Evolutionary conservation across 2,888 invertebrate genomes (phyloP).

Genomic region (Lasioglossum leucozonium): DNA sequence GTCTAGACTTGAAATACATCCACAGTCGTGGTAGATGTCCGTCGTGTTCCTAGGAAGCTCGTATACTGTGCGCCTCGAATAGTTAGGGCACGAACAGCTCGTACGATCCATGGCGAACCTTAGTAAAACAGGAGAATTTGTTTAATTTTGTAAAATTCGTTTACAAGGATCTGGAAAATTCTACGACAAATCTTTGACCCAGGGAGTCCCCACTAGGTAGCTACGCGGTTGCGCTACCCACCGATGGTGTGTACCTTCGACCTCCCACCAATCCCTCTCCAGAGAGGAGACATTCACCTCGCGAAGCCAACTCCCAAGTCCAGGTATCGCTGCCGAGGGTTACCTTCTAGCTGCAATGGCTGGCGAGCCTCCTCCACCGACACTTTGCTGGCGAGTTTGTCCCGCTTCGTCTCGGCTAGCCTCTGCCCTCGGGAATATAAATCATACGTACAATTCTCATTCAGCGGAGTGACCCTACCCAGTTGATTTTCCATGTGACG

Average conservation of each 20-base stretch:
- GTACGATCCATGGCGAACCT: not conserved
- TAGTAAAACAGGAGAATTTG: not conserved
- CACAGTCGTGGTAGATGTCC: not conserved
- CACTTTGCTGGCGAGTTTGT: conserved; percentile 17
- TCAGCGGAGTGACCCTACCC: not conserved
- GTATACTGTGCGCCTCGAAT: too few relatives aligned
- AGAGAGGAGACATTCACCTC: conserved; percentile 81
- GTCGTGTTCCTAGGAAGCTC: not conserved
- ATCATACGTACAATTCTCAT: not conserved
- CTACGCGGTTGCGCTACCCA: conserved; percentile 45
- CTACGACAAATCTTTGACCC: not conserved
- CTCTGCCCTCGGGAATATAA: not conserved
- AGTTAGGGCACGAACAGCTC: not conserved
- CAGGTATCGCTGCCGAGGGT: conserved; percentile 61
- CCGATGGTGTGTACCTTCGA: conserved; percentile 57
- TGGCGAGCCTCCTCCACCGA: conserved; percentile 49
- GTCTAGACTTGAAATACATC: not conserved
- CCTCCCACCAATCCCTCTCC: conserved; percentile 68
- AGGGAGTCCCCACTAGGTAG: not conserved
- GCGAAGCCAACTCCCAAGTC: conserved; percentile 70
- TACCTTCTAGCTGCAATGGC: conserved; percentile 50
- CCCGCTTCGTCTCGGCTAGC: not conserved
- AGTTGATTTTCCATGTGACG: not conserved
- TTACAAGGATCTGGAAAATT: not conserved
- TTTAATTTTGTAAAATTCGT: not conserved